These are phyloP conservation scores for Carassius carassius DNA, from an alignment of 2,113 vertebrate species.

Conservation along the genomic window DNA sequence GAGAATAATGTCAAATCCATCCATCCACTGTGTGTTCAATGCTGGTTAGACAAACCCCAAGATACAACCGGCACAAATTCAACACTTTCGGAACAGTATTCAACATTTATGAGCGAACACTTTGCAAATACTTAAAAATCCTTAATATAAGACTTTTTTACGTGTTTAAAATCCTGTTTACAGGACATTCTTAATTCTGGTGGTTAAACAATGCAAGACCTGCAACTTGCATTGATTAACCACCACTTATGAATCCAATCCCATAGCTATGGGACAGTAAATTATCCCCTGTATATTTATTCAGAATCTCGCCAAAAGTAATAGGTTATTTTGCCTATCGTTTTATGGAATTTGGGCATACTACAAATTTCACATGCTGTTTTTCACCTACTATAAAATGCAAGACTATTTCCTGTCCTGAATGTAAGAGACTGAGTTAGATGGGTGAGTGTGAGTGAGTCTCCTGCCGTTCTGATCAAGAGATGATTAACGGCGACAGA, in stretches of 20 bases:
- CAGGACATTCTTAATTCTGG: background rate
- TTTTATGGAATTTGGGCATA: background rate
- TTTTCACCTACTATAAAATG: background rate
- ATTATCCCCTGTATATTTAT: too few species aligned
- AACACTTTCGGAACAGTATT: background rate
- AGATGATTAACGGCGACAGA: constrained; percentile 30
- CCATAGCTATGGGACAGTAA: too few species aligned
- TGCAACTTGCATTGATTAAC: background rate
- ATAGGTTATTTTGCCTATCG: background rate
- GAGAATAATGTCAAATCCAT: background rate
- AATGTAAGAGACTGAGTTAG: background rate
- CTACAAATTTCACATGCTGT: background rate
- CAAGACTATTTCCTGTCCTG: background rate
- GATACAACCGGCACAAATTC: background rate
- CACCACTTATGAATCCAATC: too few species aligned
- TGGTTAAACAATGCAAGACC: background rate
- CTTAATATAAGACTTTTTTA: background rate
- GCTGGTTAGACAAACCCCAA: background rate
- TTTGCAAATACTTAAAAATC: background rate
- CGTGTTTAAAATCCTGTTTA: background rate
- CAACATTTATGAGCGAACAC: background rate
- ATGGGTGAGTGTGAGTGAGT: background rate
- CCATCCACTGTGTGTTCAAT: background rate
- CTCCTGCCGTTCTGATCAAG: constrained; percentile 44
- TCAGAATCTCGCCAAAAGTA: too few species aligned